Evolutionary conservation across 2,888 invertebrate genomes (phyloP), one percentile per base, ranked within the genome.

Genomic region (Synanthedon tipuliformis): DNA sequence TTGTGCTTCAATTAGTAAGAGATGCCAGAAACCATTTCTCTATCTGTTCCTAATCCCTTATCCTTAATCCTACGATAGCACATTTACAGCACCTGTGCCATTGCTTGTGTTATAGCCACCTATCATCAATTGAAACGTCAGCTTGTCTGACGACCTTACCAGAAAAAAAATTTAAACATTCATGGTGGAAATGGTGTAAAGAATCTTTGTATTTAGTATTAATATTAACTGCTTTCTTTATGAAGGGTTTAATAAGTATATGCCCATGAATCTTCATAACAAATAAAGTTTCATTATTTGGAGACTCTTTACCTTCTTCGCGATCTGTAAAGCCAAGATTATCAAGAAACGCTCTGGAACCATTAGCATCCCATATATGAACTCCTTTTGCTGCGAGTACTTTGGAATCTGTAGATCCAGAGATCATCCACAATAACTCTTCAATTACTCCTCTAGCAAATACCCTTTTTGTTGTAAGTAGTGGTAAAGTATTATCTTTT

Each of bases 281-380:
- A 34, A 34, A 34, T 34, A 34, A 34, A 10, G 2, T 34, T 34
- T 34, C 23, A 23, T 23, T 8, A 7, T 34, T 34, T 34, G 10
- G 8, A 27, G 27, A 8, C 7, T 10, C 2, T 10, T 58, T 72
- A 91, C 93, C 98, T 88, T 95, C 97, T 73, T 94, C 94, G 53
- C 98, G 89, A 51, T 97, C 91, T 0, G 76, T 89, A 55, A 98
- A 93, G 7, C 98, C 98, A 23, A 92, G 83, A 41, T 92, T 92
- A 75, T 98, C 95, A n/a, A 99, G 88, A 74, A 95, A 99, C 56
- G 91, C 89, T 52, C 96, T 89, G 0, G 96, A 95, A 57, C 97
- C 96, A 78, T 99, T 98, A 0, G 93, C 94, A 88, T 99, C 97
- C 99, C 99, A 99, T 66, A 99, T 98, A 63, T 93, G 94, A 4